Evolutionary conservation across 1,140 invertebrate genomes (phyloP).

Genomic region (Diprion similis): DNA sequence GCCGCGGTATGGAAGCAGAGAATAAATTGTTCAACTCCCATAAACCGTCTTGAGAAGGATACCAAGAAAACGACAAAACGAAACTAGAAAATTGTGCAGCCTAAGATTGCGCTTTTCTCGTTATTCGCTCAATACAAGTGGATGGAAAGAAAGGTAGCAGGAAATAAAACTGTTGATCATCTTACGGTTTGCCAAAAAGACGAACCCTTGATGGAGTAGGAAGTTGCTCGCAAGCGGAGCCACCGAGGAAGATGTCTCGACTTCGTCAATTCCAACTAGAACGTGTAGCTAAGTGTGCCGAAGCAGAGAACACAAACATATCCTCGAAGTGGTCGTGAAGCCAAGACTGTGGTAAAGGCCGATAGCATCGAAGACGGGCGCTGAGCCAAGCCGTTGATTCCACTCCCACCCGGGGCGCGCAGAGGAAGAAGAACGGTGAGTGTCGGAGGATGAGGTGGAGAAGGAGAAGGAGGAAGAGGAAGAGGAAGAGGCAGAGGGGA

Average conservation of each 20-base stretch:
- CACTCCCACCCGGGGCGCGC: background rate
- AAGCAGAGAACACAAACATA: background rate
- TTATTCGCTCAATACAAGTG: too few species aligned
- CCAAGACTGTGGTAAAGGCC: conserved; percentile 56
- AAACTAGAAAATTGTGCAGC: too few species aligned
- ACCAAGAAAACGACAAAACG: too few species aligned
- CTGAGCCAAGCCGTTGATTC: conserved; percentile 18
- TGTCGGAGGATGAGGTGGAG: background rate
- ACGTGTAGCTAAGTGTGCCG: conserved; percentile 22
- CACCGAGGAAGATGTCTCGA: conserved; percentile 9
- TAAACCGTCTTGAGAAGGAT: too few species aligned
- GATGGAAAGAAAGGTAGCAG: background rate
- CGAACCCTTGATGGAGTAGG: background rate
- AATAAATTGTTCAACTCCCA: too few species aligned
- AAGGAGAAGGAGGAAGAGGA: background rate
- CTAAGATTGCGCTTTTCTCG: too few species aligned
- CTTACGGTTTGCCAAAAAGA: background rate
- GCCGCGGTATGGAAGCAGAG: too few species aligned
- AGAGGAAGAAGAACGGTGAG: conserved; percentile 9
- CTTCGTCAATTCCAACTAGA: conserved; percentile 21
- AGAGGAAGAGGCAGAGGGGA: conserved; percentile 4
- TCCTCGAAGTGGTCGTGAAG: conserved; percentile 49
- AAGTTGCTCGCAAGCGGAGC: background rate
- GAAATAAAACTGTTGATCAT: background rate
- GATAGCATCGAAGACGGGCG: conserved; percentile 54